These are phyloP conservation scores for Dryobota labecula DNA, from an alignment of 2,888 invertebrate genomes.

Conservation along the genomic window DNA sequence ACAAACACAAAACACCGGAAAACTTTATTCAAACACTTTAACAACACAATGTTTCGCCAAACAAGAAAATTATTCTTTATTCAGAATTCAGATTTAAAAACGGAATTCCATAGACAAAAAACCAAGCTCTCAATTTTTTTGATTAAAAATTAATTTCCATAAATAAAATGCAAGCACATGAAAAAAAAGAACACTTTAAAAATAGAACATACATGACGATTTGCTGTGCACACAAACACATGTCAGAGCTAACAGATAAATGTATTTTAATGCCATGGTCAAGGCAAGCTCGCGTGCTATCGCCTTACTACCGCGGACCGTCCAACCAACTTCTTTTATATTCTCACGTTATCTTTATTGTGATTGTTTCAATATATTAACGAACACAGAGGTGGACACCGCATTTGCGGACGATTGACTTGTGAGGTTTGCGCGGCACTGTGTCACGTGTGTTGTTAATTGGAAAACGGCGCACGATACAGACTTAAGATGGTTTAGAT, in stretches of 20 bases:
- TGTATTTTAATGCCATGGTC: conserved; percentile 85
- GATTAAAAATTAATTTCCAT: neutral
- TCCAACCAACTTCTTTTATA: conserved; percentile 80
- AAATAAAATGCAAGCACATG: conserved; percentile 15
- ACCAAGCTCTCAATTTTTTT: neutral
- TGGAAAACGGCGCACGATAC: conserved; percentile 39
- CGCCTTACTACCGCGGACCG: conserved; percentile 75
- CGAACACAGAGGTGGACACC: conserved; percentile 51
- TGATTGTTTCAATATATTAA: conserved; percentile 58
- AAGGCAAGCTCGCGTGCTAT: conserved; percentile 80
- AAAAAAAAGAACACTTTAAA: conserved; percentile 44
- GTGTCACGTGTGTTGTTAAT: conserved; percentile 41
- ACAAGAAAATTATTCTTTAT: neutral
- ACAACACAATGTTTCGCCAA: neutral
- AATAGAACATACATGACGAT: conserved; percentile 81
- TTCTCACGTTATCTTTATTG: conserved; percentile 74
- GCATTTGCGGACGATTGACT: conserved; percentile 35
- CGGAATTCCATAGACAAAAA: conserved; percentile 31
- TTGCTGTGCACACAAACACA: conserved; percentile 80
- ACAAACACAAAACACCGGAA: neutral
- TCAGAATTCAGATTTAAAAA: conserved; percentile 17
- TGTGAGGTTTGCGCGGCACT: conserved; percentile 33
- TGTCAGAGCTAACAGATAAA: conserved; percentile 78
- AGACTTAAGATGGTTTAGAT: conserved; percentile 38
- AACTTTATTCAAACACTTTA: conserved; percentile 24